A percentile compares a stretch with the other conserved stretches of the same genome.
Conservation (phyloP, 2,797 vertebrate genomes). For the Babyrousa celebensis region DNA sequence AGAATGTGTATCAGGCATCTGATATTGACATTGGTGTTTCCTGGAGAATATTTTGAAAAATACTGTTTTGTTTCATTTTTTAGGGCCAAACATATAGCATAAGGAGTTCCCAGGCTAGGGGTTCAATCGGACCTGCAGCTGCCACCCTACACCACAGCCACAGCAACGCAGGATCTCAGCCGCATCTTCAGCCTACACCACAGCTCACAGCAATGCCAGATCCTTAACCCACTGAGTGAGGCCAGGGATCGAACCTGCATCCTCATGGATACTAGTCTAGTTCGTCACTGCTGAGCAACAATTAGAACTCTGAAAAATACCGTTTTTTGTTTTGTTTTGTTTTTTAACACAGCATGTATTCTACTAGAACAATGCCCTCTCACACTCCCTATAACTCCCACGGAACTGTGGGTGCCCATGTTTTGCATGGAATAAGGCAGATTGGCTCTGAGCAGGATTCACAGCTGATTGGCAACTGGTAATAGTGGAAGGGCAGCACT, state of each 20-base stretch:
- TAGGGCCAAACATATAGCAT: too few species aligned
- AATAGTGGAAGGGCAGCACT: conserved; percentile 88
- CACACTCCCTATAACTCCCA: not conserved
- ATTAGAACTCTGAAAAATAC: not conserved
- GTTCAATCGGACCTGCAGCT: too few species aligned
- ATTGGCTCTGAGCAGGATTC: not conserved
- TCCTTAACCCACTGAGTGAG: too few species aligned
- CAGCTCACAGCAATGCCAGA: too few species aligned
- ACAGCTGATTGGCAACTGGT: conserved; percentile 81
- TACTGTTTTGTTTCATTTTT: not conserved
- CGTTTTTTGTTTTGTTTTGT: not conserved
- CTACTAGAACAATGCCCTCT: not conserved
- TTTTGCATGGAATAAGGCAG: not conserved
- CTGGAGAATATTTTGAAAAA: conserved; percentile 1
- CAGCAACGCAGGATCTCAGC: too few species aligned
- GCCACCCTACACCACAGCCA: too few species aligned
- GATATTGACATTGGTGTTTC: not conserved
- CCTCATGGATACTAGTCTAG: too few species aligned
- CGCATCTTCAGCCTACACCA: too few species aligned
- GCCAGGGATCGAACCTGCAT: too few species aligned
- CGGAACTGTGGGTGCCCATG: not conserved
- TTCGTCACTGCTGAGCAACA: too few species aligned
- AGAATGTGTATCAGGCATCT: not conserved
- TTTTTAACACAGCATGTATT: not conserved
- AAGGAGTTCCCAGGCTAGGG: too few species aligned